These are phyloP conservation scores for Melanophora roralis DNA, from an alignment of 2,888 invertebrate species.

Conservation along the genomic window DNA sequence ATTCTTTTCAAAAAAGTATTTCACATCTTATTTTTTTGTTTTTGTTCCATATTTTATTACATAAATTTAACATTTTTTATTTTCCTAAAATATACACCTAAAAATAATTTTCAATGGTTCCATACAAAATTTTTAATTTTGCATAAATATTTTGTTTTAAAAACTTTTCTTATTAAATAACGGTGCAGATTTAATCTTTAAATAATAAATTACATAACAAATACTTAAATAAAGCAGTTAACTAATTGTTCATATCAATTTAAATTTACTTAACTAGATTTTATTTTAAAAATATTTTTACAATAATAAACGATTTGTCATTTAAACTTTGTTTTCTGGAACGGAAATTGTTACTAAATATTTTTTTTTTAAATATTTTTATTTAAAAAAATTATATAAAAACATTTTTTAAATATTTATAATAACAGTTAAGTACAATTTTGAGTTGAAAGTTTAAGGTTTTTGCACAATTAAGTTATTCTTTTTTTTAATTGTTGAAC, in stretches of 20 bases:
- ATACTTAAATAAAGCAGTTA: constrained; percentile 19
- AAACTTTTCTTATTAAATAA: too few relatives aligned
- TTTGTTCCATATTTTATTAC: not conserved
- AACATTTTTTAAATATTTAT: too few relatives aligned
- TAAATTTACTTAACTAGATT: constrained; percentile 10
- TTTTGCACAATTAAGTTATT: not conserved
- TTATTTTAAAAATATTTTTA: not conserved
- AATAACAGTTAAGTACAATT: constrained; percentile 20
- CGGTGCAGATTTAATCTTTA: not conserved
- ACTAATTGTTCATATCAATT: constrained; percentile 25
- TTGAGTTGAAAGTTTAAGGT: not conserved
- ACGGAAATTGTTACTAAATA: not conserved
- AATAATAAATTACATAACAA: constrained; percentile 10
- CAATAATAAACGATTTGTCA: constrained; percentile 10
- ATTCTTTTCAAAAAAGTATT: constrained; percentile 16
- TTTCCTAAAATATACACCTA: too few relatives aligned
- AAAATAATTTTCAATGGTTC: too few relatives aligned
- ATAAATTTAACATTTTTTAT: constrained; percentile 39
- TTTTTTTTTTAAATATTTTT: not conserved
- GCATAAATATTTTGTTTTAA: too few relatives aligned
- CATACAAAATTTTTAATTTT: too few relatives aligned
- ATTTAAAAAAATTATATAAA: not conserved
- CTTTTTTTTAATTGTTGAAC: not conserved
- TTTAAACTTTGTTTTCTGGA: not conserved
- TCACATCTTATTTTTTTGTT: not conserved